phyloP scores from a whole-genome alignment of 2,888 invertebrate genomes.

The Biston betularia region DNA sequence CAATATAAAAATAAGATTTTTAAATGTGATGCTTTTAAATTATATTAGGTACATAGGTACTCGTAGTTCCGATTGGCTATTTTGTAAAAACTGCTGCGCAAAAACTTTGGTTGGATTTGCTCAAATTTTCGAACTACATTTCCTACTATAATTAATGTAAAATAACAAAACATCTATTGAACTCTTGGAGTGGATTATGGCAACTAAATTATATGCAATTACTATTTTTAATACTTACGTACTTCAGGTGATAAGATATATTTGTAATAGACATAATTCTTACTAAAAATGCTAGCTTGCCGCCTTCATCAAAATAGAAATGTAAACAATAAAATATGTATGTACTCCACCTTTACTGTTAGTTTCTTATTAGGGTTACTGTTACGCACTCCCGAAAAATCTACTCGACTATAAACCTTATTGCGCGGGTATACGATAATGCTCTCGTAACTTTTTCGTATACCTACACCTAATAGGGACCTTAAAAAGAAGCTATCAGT shows the following conservation, averaged over 20 bases:
- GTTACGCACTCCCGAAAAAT: too few relatives aligned
- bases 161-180: neutral
- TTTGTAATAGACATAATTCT: slow-evolving; percentile 2
- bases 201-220: slow-evolving; percentile 16
- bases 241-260: slow-evolving; percentile 10
- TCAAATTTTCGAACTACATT: slow-evolving; percentile 12
- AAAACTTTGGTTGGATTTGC: slow-evolving; percentile 9
- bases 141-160: neutral
- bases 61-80: slow-evolving; percentile 10
- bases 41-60: neutral
- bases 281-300: slow-evolving; percentile 23
- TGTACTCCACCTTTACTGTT: neutral
- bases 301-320: slow-evolving; percentile 20
- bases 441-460: too few relatives aligned
- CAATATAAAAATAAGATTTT: slow-evolving; percentile 7
- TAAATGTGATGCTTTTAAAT: slow-evolving; percentile 13
- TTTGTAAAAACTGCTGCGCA: slow-evolving; percentile 13
- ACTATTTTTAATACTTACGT: slow-evolving; percentile 14
- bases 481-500: neutral
- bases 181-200: neutral
- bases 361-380: too few relatives aligned
- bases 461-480: too few relatives aligned
- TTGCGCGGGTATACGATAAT: too few relatives aligned
- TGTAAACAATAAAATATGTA: neutral
- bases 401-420: too few relatives aligned